Evolutionary conservation across 2,888 invertebrate genomes (phyloP).

Genomic region (Cantharis rustica): DNA sequence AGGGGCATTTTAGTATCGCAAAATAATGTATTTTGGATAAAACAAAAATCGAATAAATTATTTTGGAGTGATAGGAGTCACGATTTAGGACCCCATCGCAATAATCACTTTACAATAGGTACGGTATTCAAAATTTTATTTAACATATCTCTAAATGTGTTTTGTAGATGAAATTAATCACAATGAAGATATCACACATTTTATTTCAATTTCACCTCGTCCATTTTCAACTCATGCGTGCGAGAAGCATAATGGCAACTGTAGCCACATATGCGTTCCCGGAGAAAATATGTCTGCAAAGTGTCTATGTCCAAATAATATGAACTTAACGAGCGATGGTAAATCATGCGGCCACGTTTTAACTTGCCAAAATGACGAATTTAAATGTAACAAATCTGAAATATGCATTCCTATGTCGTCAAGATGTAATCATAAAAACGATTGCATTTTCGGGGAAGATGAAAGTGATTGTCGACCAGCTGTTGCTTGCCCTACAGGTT

Average conservation of each 20-base stretch:
- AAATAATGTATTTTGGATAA: not conserved
- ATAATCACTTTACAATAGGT: not conserved
- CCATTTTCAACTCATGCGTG: conserved; percentile 61
- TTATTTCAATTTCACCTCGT: conserved; percentile 59
- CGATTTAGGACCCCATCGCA: not conserved
- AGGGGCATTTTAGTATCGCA: not conserved
- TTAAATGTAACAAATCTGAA: conserved; percentile 56
- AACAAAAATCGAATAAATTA: not conserved
- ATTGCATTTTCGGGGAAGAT: conserved; percentile 53
- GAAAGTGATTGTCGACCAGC: conserved; percentile 48
- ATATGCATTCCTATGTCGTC: conserved; percentile 52
- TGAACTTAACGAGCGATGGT: conserved; percentile 59
- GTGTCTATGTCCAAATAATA: conserved; percentile 72
- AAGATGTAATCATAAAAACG: conserved; percentile 49
- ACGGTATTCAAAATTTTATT: not conserved
- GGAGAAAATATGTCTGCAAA: conserved; percentile 42
- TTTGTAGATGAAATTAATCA: not conserved
- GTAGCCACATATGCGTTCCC: conserved; percentile 76
- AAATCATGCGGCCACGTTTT: conserved; percentile 62
- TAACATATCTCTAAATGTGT: no score
- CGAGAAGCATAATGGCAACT: conserved; percentile 64
- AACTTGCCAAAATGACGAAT: conserved; percentile 56
- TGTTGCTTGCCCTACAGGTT: conserved; percentile 51
- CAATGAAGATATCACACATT: conserved; percentile 53
- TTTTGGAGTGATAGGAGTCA: not conserved